Evolutionary conservation across 2,797 vertebrate genomes (phyloP), one percentile per base, ranked within the genome.

Genomic region (Malacoctenus gilli): DNA sequence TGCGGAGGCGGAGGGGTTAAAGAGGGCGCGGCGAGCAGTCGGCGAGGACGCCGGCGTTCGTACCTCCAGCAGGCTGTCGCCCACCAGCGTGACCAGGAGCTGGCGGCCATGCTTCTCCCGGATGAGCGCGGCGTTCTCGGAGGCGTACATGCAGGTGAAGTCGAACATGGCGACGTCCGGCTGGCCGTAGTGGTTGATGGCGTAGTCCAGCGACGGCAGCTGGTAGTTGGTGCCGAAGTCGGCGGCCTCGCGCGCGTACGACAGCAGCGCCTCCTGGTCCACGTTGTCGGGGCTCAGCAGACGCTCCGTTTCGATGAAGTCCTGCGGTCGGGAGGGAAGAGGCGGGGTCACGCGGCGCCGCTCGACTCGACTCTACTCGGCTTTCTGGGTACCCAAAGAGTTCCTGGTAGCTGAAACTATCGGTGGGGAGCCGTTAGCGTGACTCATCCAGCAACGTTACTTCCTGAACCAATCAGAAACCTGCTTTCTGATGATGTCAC

Each of bases 141-240:
- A 96, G 1, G 96, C 96, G 2, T 98, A 97, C 97, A 99, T 99
- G 80, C 90, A 94, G 73, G 97, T 99, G 74, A 99, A 99, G 87
- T 99, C 97, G 15, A 99, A 99, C 96, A 99, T 98, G 59, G 97
- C 95, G 8, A 98, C 97, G 1, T 99, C 97, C 0, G 95, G 94
- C 71, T 96, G 95, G 10, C 93, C 93, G 0, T 94, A 94, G 83
- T 97, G 95, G 86, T 97, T 98, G 76, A 95, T 93, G 68, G 97
- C 96, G 21, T 94, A 99, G 91, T 99, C 97, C 78, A 99, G 89
- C 1, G 96, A 95, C 0, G 97, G 97, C 68, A 99, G 89, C 87
- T 98, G 94, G 90, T 99, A 98, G 80, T 96, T 94, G 8, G 97
- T 99, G 66, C 94, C 96, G 14, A 98, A 99, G 85, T 99, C 96